Conservation (phyloP, 2,113 vertebrate genomes). For the Phyllostomus discolor region DNA sequence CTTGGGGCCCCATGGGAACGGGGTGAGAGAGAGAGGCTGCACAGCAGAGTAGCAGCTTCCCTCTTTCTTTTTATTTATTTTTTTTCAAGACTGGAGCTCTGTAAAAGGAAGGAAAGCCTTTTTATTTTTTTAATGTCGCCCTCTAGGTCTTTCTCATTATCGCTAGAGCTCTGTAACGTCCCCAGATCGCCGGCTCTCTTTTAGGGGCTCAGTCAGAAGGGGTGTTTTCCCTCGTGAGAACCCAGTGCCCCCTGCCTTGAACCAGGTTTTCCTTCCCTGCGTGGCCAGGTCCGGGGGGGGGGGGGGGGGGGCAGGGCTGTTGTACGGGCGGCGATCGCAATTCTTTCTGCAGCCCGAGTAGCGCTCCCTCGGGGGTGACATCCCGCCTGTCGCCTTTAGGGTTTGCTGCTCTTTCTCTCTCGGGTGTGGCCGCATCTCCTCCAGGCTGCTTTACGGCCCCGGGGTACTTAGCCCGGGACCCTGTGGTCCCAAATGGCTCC, state of each 20-base stretch:
- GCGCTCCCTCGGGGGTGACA: too few species aligned
- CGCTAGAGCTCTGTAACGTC: background rate
- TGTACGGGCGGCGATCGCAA: background rate
- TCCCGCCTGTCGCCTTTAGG: too few species aligned
- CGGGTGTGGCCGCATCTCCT: background rate
- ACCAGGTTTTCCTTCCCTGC: background rate
- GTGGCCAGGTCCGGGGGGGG: background rate
- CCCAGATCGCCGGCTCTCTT: background rate
- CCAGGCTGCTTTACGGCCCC: background rate
- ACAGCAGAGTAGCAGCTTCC: background rate
- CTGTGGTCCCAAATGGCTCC: background rate
- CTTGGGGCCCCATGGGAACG: background rate
- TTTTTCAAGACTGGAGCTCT: background rate
- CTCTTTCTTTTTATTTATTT: background rate
- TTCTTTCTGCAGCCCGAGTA: background rate
- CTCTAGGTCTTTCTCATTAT: background rate
- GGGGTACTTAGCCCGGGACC: background rate
- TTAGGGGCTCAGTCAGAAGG: background rate
- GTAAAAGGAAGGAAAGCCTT: background rate
- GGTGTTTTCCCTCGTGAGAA: background rate
- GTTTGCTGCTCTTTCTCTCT: background rate
- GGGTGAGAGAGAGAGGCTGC: background rate
- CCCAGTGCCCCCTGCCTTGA: background rate
- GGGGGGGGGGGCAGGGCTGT: background rate
- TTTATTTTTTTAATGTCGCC: background rate